Conservation (phyloP, 2,113 vertebrate genomes). For the Protomyctophum bolini region DNA sequence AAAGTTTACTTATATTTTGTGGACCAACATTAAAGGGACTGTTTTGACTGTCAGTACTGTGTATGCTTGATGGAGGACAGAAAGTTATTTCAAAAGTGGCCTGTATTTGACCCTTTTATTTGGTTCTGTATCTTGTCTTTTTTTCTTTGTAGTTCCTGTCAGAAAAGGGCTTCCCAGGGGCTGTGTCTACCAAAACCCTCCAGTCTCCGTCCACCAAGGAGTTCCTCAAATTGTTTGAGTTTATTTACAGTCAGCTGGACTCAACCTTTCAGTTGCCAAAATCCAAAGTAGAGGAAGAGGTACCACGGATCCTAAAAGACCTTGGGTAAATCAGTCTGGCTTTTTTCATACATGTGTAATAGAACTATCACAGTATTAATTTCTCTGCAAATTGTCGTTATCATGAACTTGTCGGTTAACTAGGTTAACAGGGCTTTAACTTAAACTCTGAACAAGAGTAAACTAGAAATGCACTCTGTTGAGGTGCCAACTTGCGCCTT, state of each 20-base stretch:
- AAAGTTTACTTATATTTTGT: too few relatives aligned
- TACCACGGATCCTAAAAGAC: conserved; percentile 89
- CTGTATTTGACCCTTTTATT: not conserved
- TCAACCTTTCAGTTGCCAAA: conserved; percentile 88
- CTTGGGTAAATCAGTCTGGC: conserved; percentile 80
- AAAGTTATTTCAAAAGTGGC: too few relatives aligned
- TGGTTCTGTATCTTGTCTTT: not conserved
- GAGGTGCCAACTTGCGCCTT: too few relatives aligned
- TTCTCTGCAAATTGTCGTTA: not conserved
- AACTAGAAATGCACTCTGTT: too few relatives aligned
- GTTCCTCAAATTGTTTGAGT: conserved; percentile 94
- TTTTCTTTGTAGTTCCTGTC: conserved; percentile 82
- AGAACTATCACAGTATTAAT: not conserved
- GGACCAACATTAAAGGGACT: too few relatives aligned
- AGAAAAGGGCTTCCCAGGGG: conserved; percentile 84
- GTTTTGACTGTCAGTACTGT: too few relatives aligned
- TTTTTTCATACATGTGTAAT: not conserved
- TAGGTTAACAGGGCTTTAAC: too few relatives aligned
- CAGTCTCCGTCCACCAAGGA: conserved; percentile 95
- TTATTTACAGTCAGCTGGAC: conserved; percentile 88
- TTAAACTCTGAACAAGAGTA: too few relatives aligned
- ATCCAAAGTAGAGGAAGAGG: conserved; percentile 93
- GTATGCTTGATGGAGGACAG: too few relatives aligned
- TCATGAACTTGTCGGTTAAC: too few relatives aligned
- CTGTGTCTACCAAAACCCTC: conserved; percentile 86